These are phyloP conservation scores for Gari tellinella DNA, from an alignment of 2,888 invertebrate genomes.

Conservation along the genomic window DNA sequence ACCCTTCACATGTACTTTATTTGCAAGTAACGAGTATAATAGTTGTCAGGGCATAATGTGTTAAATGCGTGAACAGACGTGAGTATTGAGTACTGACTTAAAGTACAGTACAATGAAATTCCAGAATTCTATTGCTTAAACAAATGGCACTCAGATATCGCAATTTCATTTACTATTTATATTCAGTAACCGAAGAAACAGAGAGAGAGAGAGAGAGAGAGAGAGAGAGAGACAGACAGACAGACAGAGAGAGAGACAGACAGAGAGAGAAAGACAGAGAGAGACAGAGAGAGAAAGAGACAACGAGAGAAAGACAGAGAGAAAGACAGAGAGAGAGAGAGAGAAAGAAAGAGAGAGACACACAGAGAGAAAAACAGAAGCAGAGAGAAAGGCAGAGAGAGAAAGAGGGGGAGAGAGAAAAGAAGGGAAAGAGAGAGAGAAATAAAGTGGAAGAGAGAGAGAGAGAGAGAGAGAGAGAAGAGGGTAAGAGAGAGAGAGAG, in stretches of 20 bases:
- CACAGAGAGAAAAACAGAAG: neutral
- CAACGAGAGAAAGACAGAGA: neutral
- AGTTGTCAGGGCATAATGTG: no score
- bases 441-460: neutral
- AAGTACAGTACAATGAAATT: no score
- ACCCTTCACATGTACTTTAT: no score
- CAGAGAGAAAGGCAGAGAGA: neutral
- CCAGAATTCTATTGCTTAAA: no score
- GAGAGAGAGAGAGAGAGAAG: slow-evolving; percentile 1
- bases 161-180: no score
- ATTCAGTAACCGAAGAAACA: no score
- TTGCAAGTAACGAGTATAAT: no score
- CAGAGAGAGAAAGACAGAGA: neutral
- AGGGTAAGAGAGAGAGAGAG: neutral
- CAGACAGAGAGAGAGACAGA: neutral
- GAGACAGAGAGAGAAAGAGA: slow-evolving; percentile 1
- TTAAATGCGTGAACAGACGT: no score
- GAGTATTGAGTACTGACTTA: no score
- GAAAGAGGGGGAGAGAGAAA: neutral
- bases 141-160: no score
- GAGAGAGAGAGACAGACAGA: neutral
- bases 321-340: neutral
- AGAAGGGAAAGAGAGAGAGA: neutral
- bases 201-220: neutral
- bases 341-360: neutral